phyloP scores from a whole-genome alignment of 2,888 invertebrate species.

The Elysia crispata region DNA sequence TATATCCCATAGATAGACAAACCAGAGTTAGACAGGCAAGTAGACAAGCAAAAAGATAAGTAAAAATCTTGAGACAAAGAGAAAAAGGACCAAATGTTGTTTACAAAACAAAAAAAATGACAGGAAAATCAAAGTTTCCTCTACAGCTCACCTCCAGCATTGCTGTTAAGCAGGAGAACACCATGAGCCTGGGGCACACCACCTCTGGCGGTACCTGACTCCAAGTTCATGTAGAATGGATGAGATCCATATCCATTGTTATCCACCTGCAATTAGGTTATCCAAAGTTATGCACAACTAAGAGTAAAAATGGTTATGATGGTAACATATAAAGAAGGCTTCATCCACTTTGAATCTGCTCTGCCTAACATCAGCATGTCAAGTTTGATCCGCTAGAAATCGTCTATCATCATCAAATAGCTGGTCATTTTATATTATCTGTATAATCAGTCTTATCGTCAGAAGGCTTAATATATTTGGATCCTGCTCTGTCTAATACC shows the following conservation, averaged over 20 bases:
- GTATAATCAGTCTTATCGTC: no score
- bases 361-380: no score
- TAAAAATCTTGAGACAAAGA: neutral
- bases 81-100: neutral
- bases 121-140: no score
- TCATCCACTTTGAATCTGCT: no score
- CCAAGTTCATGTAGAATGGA: slow-evolving; percentile 86
- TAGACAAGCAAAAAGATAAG: neutral
- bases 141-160: slow-evolving; percentile 53
- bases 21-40: no score
- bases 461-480: no score
- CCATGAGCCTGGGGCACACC: slow-evolving; percentile 79
- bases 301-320: neutral
- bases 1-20: no score
- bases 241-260: slow-evolving; percentile 87
- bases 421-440: no score
- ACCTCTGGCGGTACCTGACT: slow-evolving; percentile 78
- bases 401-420: no score
- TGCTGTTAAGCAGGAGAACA: slow-evolving; percentile 77
- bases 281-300: neutral
- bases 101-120: neutral
- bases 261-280: slow-evolving; percentile 42
- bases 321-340: no score
- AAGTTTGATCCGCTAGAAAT: no score
- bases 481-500: no score